These are phyloP conservation scores for Coryphaenoides rupestris DNA, from an alignment of 2,113 vertebrate species.

Conservation along the genomic window DNA sequence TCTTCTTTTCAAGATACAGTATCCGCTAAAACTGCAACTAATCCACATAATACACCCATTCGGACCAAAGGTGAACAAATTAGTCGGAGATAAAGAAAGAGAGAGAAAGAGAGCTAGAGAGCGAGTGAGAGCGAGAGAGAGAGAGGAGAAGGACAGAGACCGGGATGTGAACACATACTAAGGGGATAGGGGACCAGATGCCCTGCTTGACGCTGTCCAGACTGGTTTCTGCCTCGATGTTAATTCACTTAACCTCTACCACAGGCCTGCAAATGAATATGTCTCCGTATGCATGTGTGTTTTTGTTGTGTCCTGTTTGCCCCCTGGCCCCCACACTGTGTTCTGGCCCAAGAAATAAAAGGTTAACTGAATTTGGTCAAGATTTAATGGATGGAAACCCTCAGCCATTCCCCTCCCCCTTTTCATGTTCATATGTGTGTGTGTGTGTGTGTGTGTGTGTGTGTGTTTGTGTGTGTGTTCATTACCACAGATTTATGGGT, in stretches of 20 bases:
- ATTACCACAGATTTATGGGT: slow-evolving; percentile 7
- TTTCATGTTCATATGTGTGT: not conserved
- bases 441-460: slow-evolving; percentile 7
- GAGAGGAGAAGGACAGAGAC: not conserved
- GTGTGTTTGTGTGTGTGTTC: not conserved
- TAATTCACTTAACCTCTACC: slow-evolving; percentile 13
- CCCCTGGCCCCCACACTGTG: slow-evolving; percentile 1
- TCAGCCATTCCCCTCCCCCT: not conserved
- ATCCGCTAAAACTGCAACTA: not conserved
- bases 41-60: not conserved
- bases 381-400: slow-evolving; percentile 1
- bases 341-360: slow-evolving; percentile 14
- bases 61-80: not conserved
- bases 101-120: not conserved
- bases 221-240: slow-evolving; percentile 1
- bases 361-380: slow-evolving; percentile 14
- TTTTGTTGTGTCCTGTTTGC: slow-evolving; percentile 3
- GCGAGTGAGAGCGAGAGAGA: slow-evolving; percentile 6
- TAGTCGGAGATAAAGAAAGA: not conserved
- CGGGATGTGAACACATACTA: not conserved
- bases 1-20: not conserved
- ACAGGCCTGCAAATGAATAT: slow-evolving; percentile 8
- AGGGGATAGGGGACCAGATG: slow-evolving; percentile 5
- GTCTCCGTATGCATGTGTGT: slow-evolving; percentile 5
- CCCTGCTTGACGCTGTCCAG: slow-evolving; percentile 10